Conservation (phyloP, 2,888 invertebrate species). For the Cephonodes hylas region DNA sequence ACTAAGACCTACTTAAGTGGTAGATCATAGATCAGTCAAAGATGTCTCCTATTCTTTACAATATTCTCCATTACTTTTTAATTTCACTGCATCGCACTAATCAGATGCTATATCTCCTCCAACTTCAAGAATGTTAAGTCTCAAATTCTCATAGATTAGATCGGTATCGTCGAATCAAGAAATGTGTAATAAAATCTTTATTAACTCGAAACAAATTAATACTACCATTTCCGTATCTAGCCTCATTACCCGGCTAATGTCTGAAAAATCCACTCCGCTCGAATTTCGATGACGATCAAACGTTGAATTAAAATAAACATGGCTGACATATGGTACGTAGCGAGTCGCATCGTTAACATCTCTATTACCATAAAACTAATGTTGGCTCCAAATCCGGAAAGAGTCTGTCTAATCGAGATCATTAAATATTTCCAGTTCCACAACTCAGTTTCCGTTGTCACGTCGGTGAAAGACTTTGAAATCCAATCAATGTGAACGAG, state of each 20-base stretch:
- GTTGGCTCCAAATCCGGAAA: not conserved
- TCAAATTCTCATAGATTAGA: not conserved
- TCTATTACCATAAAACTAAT: constrained; percentile 7
- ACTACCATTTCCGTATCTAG: not conserved
- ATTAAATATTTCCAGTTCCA: not conserved
- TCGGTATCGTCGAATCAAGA: not conserved
- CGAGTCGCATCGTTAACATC: not conserved
- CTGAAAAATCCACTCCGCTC: not conserved
- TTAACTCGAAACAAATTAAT: not conserved
- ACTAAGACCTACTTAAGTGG: too few relatives aligned
- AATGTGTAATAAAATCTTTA: not conserved
- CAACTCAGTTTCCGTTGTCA: not conserved
- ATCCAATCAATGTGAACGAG: too few relatives aligned
- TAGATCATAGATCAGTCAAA: too few relatives aligned
- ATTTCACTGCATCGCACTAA: too few relatives aligned
- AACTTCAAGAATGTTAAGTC: not conserved
- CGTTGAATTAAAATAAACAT: not conserved
- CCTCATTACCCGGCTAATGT: not conserved
- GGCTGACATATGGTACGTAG: not conserved
- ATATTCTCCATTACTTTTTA: too few relatives aligned
- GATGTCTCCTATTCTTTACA: too few relatives aligned
- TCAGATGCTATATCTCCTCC: too few relatives aligned
- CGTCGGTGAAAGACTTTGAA: not conserved
- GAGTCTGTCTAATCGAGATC: not conserved
- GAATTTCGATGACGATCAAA: constrained; percentile 4